Conservation (phyloP, 2,888 invertebrate genomes). For the Drosophila dives region DNA sequence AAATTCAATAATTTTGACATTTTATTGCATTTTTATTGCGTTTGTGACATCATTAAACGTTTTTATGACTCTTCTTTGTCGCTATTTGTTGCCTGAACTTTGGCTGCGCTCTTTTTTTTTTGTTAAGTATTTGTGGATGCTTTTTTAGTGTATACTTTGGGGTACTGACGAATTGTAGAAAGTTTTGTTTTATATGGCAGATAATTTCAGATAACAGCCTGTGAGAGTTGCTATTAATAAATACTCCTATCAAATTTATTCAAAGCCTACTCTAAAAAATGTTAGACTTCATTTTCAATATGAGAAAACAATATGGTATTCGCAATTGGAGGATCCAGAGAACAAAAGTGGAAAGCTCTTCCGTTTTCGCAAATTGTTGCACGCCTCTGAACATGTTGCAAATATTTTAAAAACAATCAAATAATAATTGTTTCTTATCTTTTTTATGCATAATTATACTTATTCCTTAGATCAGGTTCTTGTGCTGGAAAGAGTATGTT, state of each 20-base stretch:
- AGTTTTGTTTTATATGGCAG: not conserved
- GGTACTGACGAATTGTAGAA: slow-evolving; percentile 9
- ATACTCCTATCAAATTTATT: not conserved
- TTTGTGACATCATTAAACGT: slow-evolving; percentile 80
- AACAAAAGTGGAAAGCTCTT: too few relatives aligned
- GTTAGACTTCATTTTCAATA: too few relatives aligned
- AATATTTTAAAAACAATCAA: not conserved
- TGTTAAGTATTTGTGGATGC: slow-evolving; percentile 17
- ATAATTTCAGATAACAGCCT: not conserved
- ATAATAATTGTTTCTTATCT: not conserved
- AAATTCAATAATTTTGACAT: slow-evolving; percentile 81
- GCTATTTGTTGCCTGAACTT: slow-evolving; percentile 72
- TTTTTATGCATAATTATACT: not conserved
- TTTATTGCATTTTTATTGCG: slow-evolving; percentile 81
- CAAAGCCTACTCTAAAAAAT: too few relatives aligned
- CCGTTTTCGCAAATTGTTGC: not conserved
- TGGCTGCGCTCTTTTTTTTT: slow-evolving; percentile 52
- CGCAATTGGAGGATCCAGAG: too few relatives aligned
- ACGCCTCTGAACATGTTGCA: not conserved
- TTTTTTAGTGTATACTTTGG: not conserved
- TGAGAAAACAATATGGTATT: too few relatives aligned
- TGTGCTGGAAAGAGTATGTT: slow-evolving; percentile 23
- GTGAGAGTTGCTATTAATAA: not conserved
- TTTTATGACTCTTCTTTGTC: slow-evolving; percentile 78
- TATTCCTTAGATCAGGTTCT: not conserved